These are phyloP conservation scores for Rostratula benghalensis DNA, from an alignment of 2,113 vertebrate genomes.

Conservation along the genomic window DNA sequence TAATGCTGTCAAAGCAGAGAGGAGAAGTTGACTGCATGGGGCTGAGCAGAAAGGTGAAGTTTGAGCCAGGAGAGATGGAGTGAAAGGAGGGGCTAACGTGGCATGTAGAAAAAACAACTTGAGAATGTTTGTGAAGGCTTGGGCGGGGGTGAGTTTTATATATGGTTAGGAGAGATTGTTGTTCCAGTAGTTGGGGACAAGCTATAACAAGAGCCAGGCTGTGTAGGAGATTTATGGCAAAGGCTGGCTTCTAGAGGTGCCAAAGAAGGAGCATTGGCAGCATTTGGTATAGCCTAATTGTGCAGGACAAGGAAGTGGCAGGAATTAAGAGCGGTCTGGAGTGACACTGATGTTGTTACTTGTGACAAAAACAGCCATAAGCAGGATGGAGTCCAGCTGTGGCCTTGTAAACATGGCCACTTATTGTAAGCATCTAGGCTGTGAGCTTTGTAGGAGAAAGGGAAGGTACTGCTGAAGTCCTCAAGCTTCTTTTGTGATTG, in stretches of 20 bases:
- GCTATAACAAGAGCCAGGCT: neutral
- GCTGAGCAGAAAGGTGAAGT: neutral
- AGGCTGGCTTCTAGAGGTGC: neutral
- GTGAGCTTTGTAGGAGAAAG: neutral
- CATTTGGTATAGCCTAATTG: neutral
- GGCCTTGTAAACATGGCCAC: neutral
- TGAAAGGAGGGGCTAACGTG: neutral
- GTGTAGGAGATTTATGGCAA: neutral
- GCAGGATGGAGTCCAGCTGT: neutral
- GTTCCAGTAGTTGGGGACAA: neutral
- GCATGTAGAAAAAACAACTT: too few species aligned
- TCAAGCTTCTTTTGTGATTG: neutral
- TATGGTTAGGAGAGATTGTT: neutral
- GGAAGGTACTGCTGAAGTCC: neutral
- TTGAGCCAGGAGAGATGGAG: neutral
- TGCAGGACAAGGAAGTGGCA: neutral
- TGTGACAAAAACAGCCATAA: neutral
- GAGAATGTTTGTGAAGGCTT: neutral
- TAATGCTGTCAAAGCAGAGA: neutral
- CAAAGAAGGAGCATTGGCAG: neutral
- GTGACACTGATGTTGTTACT: neutral
- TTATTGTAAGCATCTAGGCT: neutral
- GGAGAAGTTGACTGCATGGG: rapidly evolving
- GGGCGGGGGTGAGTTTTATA: neutral
- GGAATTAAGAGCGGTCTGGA: neutral